Evolutionary conservation across 1,140 invertebrate species (phyloP), one percentile per base, ranked within the genome.

Genomic region (Eciton burchellii): DNA sequence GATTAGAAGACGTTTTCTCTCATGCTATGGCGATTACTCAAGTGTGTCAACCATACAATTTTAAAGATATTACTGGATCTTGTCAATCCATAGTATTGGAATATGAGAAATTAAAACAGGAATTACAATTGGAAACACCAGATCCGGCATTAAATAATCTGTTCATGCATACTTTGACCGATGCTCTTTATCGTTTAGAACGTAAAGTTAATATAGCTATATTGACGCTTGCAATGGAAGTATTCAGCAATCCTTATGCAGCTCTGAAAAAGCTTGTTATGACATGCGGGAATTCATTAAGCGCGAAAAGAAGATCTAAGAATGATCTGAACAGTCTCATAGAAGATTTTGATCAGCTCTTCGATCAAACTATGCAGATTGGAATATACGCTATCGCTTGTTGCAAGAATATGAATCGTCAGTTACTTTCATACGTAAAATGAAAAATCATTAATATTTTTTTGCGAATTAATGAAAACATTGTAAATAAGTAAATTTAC

Each of bases 321-420:
- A 88, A 21, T 12, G 94, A 94, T 91, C 85, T 94, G 26, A 84
- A 74, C n/a, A 87, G 85, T 21, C 82, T 83, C 4, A 93, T 96
- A 11, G 95, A 95, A 85, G 94, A 95, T 24, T 96, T 96, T 92
- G 96, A 96, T 93, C 93, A 96, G 57, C 93, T 95, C 26, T 95
- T 95, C 83, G 96, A 96, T 86, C 95, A 96, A 82, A 92, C 95
- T 8, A 91, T 96, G 89, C 96, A 96, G 88, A 96, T 96, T 88
- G 96, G 96, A 59, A 92, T 95, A 19, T 96, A 96, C 92, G 95
- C 96, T n/a, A 94, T 96, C 56, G 95, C 95, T 21, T 96, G 95
- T 90, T 96, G 95, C 43, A 95, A 94, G 60, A 95, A 96, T 91
- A 91, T 92, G 71, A 93, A 94, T 82, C 94, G 95, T 96, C 91